Evolutionary conservation across 2,888 invertebrate genomes (phyloP).

Genomic region (Panzeria rudis): DNA sequence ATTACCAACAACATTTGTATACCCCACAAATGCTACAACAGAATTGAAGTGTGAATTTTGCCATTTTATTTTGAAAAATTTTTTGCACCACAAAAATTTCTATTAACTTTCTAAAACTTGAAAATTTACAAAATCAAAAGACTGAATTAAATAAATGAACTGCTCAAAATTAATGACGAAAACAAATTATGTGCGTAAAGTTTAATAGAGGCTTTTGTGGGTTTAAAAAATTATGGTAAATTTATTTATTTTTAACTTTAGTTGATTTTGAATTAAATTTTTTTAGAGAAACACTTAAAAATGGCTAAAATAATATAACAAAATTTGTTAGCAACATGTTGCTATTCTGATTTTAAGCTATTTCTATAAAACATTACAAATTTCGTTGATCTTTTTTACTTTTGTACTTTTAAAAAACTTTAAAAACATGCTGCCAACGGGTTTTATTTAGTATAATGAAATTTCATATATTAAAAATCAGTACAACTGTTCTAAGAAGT

Average conservation of each 20-base stretch:
- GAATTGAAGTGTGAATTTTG: too few species aligned
- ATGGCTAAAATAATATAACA: neutral
- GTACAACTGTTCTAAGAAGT: too few species aligned
- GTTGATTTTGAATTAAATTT: neutral
- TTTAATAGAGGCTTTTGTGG: constrained; percentile 15
- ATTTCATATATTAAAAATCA: too few species aligned
- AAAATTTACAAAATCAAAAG: constrained; percentile 37
- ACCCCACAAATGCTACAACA: too few species aligned
- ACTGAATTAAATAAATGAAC: constrained; percentile 52
- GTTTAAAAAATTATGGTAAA: neutral
- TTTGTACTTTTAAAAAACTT: neutral
- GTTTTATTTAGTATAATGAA: too few species aligned
- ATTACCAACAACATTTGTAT: too few species aligned
- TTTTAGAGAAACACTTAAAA: too few species aligned
- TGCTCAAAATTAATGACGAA: constrained; percentile 58
- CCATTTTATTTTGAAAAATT: neutral
- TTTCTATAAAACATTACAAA: neutral
- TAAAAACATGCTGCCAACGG: neutral
- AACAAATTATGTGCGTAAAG: neutral
- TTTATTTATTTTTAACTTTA: neutral
- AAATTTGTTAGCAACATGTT: constrained; percentile 1
- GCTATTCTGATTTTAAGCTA: too few species aligned
- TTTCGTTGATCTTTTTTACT: neutral
- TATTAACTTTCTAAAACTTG: constrained; percentile 7
- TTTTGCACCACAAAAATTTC: constrained; percentile 23